Evolutionary conservation across 2,888 invertebrate genomes (phyloP).

Genomic region (Leptarthrus brevirostris): DNA sequence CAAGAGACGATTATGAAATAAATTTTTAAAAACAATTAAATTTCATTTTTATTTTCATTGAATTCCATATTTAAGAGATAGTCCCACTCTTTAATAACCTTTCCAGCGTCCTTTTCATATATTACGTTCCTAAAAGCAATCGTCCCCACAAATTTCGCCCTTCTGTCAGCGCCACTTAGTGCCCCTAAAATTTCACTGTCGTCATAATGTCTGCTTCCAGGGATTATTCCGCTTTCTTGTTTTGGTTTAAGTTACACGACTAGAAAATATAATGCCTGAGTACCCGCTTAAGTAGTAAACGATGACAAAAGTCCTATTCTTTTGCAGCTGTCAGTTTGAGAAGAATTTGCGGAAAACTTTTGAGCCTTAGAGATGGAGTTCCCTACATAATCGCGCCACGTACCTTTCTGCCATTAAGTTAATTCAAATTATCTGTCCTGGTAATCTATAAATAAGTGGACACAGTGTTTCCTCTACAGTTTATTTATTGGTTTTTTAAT

Average conservation of each 20-base stretch:
- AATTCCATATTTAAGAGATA: not conserved
- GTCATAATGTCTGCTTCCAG: not conserved
- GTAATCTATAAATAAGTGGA: no score
- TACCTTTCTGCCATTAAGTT: no score
- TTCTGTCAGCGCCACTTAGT: not conserved
- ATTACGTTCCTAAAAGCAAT: not conserved
- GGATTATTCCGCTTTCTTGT: not conserved
- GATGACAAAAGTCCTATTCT: not conserved
- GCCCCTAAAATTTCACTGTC: not conserved
- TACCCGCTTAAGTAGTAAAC: not conserved
- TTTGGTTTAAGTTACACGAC: not conserved
- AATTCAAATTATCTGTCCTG: no score
- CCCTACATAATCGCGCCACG: no score
- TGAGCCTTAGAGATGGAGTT: no score
- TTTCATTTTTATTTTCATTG: not conserved
- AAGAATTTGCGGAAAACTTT: no score
- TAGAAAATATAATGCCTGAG: not conserved
- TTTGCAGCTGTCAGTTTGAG: no score
- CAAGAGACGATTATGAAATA: conserved; percentile 25
- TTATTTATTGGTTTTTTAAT: no score
- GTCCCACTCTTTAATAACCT: not conserved
- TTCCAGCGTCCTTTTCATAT: not conserved
- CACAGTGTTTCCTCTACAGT: no score
- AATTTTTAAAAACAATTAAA: conserved; percentile 44
- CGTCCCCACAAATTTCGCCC: not conserved